A percentile compares a stretch with the other conserved stretches of the same genome.
phyloP scores from a whole-genome alignment of 2,888 invertebrate genomes.

The Axea sp. region DNA sequence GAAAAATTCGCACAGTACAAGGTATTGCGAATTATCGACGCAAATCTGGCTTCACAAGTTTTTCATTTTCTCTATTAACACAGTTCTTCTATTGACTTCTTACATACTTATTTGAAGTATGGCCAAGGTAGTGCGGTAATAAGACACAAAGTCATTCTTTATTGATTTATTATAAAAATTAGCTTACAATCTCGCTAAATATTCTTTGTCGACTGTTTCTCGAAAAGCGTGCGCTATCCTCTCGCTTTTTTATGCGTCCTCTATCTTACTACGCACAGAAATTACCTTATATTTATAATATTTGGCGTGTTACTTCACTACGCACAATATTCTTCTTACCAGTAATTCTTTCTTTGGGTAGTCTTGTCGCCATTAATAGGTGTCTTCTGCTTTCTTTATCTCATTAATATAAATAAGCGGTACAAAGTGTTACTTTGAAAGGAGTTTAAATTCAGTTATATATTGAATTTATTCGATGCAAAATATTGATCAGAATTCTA shows the following conservation, averaged over 20 bases:
- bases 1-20: conserved; percentile 2
- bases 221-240: too few species aligned
- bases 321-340: conserved; percentile 18
- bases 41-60: conserved; percentile 54
- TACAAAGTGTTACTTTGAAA: conserved; percentile 11
- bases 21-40: conserved; percentile 13
- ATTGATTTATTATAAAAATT: too few species aligned
- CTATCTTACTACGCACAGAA: too few species aligned
- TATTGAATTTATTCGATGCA: neutral
- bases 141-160: too few species aligned
- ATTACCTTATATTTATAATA: too few species aligned
- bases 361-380: conserved; percentile 15
- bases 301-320: neutral
- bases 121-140: too few species aligned
- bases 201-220: too few species aligned
- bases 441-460: conserved; percentile 13
- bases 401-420: conserved; percentile 17
- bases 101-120: too few species aligned
- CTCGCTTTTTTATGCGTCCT: too few species aligned
- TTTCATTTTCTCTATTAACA: conserved; percentile 64
- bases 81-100: conserved; percentile 42
- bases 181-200: too few species aligned
- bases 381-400: conserved; percentile 16
- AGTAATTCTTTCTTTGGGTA: conserved; percentile 10
- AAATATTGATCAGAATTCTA: too few species aligned